phyloP scores from a whole-genome alignment of 2,797 vertebrate genomes.

The Danio jaintianensis region DNA sequence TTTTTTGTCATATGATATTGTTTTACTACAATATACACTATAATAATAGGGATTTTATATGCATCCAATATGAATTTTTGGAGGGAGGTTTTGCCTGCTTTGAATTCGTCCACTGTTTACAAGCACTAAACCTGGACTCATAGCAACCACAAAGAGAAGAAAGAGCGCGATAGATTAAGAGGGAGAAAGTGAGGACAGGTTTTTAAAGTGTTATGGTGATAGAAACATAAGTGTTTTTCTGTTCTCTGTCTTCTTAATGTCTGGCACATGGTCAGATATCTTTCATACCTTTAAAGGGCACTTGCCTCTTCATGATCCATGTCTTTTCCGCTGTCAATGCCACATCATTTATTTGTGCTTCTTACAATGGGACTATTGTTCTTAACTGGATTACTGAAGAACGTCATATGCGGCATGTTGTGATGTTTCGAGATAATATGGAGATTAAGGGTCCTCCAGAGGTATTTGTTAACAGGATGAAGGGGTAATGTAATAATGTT shows the following conservation, averaged over 20 bases:
- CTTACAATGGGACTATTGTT: slow-evolving; percentile 14
- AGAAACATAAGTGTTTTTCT: slow-evolving; percentile 51
- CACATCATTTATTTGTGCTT: slow-evolving; percentile 10
- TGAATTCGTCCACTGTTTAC: slow-evolving; percentile 38
- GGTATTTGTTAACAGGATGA: slow-evolving; percentile 3
- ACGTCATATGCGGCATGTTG: background rate
- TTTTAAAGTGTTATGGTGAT: slow-evolving; percentile 54
- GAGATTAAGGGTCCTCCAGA: background rate
- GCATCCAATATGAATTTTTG: background rate
- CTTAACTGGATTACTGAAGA: slow-evolving; percentile 4
- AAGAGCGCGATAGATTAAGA: slow-evolving; percentile 20
- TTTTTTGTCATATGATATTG: too few species aligned
- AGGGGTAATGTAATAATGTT: slow-evolving; percentile 30
- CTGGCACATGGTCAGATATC: slow-evolving; percentile 39
- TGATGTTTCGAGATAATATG: background rate
- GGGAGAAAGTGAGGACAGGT: slow-evolving; percentile 9
- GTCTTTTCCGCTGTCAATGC: slow-evolving; percentile 20
- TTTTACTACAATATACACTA: too few species aligned
- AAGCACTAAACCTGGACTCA: slow-evolving; percentile 28
- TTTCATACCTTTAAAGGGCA: slow-evolving; percentile 48
- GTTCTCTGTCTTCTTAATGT: slow-evolving; percentile 43
- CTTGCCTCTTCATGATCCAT: slow-evolving; percentile 17
- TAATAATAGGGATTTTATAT: too few species aligned
- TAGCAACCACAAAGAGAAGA: slow-evolving; percentile 47
- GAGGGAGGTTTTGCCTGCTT: background rate